These are phyloP conservation scores for Eutrigla gurnardus DNA, from an alignment of 2,797 vertebrate genomes.

Conservation along the genomic window DNA sequence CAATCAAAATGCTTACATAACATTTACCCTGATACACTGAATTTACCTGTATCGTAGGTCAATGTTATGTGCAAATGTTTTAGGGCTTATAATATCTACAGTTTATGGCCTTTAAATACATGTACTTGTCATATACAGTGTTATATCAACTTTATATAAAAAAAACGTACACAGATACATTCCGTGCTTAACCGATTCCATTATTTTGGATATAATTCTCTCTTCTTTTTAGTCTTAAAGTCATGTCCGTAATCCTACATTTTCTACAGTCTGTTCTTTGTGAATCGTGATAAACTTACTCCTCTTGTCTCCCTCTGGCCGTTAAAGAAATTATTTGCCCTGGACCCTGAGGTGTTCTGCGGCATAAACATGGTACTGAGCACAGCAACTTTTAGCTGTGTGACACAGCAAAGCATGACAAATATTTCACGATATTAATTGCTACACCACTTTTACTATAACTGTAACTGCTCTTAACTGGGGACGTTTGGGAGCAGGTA, in stretches of 20 bases:
- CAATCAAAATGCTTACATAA: not conserved
- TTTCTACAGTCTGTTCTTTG: constrained; percentile 40
- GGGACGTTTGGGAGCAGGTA: constrained; percentile 51
- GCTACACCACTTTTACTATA: constrained; percentile 55
- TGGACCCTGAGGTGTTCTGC: constrained; percentile 84
- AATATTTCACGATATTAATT: constrained; percentile 75
- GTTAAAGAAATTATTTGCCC: constrained; percentile 84
- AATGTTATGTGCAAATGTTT: not conserved
- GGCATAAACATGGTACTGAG: constrained; percentile 84
- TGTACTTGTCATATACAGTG: not conserved
- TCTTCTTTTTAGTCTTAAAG: constrained; percentile 27
- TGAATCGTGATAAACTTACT: constrained; percentile 65
- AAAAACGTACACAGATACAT: not conserved
- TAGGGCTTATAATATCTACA: not conserved
- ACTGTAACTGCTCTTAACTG: constrained; percentile 57
- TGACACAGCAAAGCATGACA: constrained; percentile 78
- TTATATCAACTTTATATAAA: not conserved
- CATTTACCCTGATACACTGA: not conserved
- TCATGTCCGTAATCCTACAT: constrained; percentile 20
- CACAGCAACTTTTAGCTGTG: constrained; percentile 71
- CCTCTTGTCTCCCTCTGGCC: constrained; percentile 77
- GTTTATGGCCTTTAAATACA: not conserved
- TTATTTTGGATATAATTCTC: not conserved
- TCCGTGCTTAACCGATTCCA: not conserved
- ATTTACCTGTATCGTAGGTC: not conserved